Base-by-base conservation (phyloP, 1,140 invertebrate species). In the Brachystomella parvula region DNA sequence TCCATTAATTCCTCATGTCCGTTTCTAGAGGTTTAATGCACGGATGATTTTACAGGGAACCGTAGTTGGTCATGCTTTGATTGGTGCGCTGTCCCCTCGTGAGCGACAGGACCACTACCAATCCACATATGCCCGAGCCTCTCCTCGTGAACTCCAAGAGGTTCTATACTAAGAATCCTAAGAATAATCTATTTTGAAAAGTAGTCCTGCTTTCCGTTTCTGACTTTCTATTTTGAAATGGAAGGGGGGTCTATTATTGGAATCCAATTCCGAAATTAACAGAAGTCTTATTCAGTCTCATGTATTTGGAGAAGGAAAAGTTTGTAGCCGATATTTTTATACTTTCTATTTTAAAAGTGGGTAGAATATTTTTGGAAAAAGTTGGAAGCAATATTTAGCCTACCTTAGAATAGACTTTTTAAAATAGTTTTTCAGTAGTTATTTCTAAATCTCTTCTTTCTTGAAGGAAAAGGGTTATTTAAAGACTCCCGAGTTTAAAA, bases 201-300 rank as follows among this genome's bases (percentile, higher is more conserved):
- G 9, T 6, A 53, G 49, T n/a, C n/a, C n/a, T n/a, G n/a, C n/a
- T n/a, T n/a, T n/a, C n/a, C n/a, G n/a, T n/a, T n/a, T n/a, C n/a
- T n/a, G n/a, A n/a, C n/a, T n/a, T n/a, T n/a, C n/a, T n/a, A n/a
- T n/a, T n/a, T n/a, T n/a, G n/a, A n/a, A n/a, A 24, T 6, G 9
- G 49, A 53, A 53, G 15, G 49, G 49, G 21, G 21, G 49, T 53
- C 49, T 53, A 53, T 53, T 53, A 53, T 53, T 53, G 49, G 49
- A 53, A 39, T 39, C 35, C 6, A 53, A 26, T 53, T n/a, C 24
- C 24, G 12, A 53, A 53, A 15, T 53, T 53, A 53, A 24, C 24
- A 9, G n/a, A 9, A 39, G 49, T 6, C 3, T 53, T 53, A 53
- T 53, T 53, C 49, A 17, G 19, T 39, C 19, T 39, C 35, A 39